Conservation (phyloP, 1,140 invertebrate species). For the Ips nitidus region DNA sequence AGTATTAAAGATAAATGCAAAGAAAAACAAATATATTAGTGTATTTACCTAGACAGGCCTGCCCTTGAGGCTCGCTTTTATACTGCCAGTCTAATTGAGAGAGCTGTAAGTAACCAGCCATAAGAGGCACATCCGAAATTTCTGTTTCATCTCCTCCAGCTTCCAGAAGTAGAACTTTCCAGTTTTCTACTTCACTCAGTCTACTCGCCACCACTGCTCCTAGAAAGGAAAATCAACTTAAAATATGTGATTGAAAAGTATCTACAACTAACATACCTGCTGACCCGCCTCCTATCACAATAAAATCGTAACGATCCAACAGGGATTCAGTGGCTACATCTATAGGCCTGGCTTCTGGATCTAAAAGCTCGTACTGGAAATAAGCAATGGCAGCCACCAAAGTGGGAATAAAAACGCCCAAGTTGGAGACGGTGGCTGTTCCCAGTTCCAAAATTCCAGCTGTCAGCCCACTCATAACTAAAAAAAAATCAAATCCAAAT, state of each 20-base stretch:
- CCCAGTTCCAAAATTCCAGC: slow-evolving; percentile 46
- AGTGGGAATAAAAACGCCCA: slow-evolving; percentile 70
- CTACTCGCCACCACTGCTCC: slow-evolving; percentile 88
- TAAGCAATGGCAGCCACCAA: slow-evolving; percentile 78
- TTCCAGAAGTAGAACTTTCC: slow-evolving; percentile 84
- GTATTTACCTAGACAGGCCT: slow-evolving; percentile 70
- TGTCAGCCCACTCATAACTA: slow-evolving; percentile 45
- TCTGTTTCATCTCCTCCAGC: slow-evolving; percentile 90
- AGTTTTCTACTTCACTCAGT: slow-evolving; percentile 74
- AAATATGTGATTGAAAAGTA: background rate
- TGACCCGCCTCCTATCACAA: slow-evolving; percentile 91
- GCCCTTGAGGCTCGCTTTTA: slow-evolving; percentile 84
- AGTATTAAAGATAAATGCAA: background rate
- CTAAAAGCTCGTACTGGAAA: slow-evolving; percentile 75
- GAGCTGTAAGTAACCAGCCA: slow-evolving; percentile 84
- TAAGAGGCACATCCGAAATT: slow-evolving; percentile 82
- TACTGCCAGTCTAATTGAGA: slow-evolving; percentile 91
- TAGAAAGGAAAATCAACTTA: slow-evolving; percentile 41
- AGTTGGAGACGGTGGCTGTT: slow-evolving; percentile 46
- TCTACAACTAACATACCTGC: slow-evolving; percentile 65
- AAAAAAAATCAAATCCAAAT: slow-evolving; percentile 23
- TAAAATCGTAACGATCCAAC: slow-evolving; percentile 78
- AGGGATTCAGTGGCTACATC: slow-evolving; percentile 66
- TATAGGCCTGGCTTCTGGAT: slow-evolving; percentile 72
- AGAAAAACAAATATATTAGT: background rate